phyloP scores from a whole-genome alignment of 2,113 vertebrate genomes.

The Prolemur simus region DNA sequence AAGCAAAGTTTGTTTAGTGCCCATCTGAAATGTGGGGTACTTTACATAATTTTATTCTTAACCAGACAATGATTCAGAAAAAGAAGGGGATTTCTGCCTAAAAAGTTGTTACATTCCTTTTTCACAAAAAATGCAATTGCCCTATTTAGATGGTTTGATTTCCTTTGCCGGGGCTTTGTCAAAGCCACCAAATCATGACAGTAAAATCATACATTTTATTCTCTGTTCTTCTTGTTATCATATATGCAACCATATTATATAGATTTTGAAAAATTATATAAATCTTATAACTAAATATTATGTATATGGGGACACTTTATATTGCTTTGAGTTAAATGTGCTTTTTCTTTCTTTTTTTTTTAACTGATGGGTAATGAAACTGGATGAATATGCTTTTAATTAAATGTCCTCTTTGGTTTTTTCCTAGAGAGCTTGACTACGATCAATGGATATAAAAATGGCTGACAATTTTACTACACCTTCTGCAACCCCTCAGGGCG shows the following conservation, averaged over 20 bases:
- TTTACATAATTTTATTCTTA: conserved; percentile 61
- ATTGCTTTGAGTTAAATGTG: neutral
- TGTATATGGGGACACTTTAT: neutral
- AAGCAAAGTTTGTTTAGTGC: conserved; percentile 18
- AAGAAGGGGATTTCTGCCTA: conserved; percentile 45
- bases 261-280: neutral
- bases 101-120: neutral
- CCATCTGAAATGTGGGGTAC: conserved; percentile 13
- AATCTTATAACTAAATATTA: neutral
- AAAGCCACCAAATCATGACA: neutral
- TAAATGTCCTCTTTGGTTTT: neutral
- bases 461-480: conserved; percentile 13
- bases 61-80: conserved; percentile 59
- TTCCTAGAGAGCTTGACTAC: conserved; percentile 63
- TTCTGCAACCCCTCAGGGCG: conserved; percentile 13
- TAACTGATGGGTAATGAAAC: neutral
- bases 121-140: neutral
- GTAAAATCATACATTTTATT: neutral
- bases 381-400: neutral
- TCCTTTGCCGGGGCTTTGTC: conserved; percentile 39
- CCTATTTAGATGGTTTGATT: conserved; percentile 28
- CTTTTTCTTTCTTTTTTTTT: neutral
- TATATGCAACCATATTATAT: neutral
- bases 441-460: conserved; percentile 70
- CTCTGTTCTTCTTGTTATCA: neutral